A percentile compares a stretch with the other conserved stretches of the same genome.
phyloP scores from a whole-genome alignment of 2,888 invertebrate genomes.

The Heteromyza rotundicornis region DNA sequence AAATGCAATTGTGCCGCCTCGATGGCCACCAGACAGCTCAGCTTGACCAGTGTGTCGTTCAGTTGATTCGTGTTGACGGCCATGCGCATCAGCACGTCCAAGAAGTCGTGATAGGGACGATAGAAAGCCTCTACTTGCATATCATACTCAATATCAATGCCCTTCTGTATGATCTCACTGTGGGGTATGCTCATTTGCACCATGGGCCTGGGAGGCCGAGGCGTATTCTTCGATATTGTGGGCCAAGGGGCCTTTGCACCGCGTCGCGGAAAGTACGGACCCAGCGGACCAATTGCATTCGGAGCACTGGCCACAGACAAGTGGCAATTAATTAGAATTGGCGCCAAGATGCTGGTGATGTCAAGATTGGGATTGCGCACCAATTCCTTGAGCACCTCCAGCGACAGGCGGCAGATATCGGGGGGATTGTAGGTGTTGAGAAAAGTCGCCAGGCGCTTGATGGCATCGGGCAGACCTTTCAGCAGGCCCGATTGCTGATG shows the following conservation, averaged over 20 bases:
- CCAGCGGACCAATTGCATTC: constrained; percentile 71
- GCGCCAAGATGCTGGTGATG: constrained; percentile 78
- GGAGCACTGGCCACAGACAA: constrained; percentile 78
- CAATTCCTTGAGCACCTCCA: constrained; percentile 68
- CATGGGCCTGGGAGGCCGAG: constrained; percentile 77
- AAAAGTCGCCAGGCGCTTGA: constrained; percentile 84
- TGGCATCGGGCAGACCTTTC: constrained; percentile 88
- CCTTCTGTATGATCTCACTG: constrained; percentile 70
- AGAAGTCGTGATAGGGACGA: constrained; percentile 86
- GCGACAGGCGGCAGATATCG: constrained; percentile 79
- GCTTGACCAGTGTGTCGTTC: constrained; percentile 82
- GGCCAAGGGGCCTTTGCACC: constrained; percentile 67
- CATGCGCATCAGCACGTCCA: constrained; percentile 83
- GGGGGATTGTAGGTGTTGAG: constrained; percentile 88
- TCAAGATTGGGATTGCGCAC: constrained; percentile 60
- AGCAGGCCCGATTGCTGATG: constrained; percentile 63
- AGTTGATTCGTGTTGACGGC: constrained; percentile 88
- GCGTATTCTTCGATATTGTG: constrained; percentile 68
- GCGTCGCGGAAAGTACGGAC: constrained; percentile 78
- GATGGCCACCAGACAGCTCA: constrained; percentile 88
- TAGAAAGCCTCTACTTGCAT: constrained; percentile 78
- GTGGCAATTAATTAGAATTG: constrained; percentile 85
- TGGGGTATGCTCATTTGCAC: constrained; percentile 85
- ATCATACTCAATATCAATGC: constrained; percentile 80
- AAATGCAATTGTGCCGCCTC: constrained; percentile 89